Conservation (phyloP, 2,888 invertebrate genomes). For the Anthophora plumipes region DNA sequence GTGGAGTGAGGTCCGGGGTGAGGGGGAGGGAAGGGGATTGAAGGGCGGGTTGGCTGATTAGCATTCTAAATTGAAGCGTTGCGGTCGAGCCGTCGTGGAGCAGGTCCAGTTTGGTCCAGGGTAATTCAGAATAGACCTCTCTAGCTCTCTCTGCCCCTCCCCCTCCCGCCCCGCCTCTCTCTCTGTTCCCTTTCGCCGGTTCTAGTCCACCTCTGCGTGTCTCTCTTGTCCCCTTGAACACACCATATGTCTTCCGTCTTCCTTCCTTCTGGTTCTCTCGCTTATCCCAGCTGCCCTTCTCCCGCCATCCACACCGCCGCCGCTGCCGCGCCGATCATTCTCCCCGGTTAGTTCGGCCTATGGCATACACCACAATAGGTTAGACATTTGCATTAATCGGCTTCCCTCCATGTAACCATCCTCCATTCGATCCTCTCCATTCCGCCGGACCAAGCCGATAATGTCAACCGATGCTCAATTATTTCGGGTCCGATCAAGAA, state of each 20-base stretch:
- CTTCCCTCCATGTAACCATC: slow-evolving; percentile 70
- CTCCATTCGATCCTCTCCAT: slow-evolving; percentile 58
- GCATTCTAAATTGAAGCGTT: slow-evolving; percentile 84
- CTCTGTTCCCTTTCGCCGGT: slow-evolving; percentile 47
- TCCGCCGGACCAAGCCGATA: slow-evolving; percentile 47
- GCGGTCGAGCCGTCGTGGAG: slow-evolving; percentile 79
- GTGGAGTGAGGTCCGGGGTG: slow-evolving; percentile 19
- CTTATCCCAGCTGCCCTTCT: slow-evolving; percentile 33
- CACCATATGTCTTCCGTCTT: slow-evolving; percentile 19
- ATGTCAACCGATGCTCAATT: slow-evolving; percentile 64
- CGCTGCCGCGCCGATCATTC: slow-evolving; percentile 62
- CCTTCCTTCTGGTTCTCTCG: slow-evolving; percentile 48
- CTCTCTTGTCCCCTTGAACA: slow-evolving; percentile 8
- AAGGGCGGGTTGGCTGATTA: slow-evolving; percentile 78
- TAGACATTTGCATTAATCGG: slow-evolving; percentile 82
- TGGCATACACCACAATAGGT: slow-evolving; percentile 78
- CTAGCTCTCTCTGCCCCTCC: slow-evolving; percentile 59
- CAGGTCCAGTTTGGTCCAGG: slow-evolving; percentile 77
- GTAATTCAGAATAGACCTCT: slow-evolving; percentile 78
- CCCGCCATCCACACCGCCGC: no score
- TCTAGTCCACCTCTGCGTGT: slow-evolving; percentile 48
- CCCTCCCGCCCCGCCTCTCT: neutral
- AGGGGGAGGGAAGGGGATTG: slow-evolving; percentile 41
- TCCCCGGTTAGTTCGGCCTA: slow-evolving; percentile 68
- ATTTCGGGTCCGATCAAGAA: slow-evolving; percentile 44